phyloP scores from a whole-genome alignment of 2,888 invertebrate species.

The Drosophila colorata region DNA sequence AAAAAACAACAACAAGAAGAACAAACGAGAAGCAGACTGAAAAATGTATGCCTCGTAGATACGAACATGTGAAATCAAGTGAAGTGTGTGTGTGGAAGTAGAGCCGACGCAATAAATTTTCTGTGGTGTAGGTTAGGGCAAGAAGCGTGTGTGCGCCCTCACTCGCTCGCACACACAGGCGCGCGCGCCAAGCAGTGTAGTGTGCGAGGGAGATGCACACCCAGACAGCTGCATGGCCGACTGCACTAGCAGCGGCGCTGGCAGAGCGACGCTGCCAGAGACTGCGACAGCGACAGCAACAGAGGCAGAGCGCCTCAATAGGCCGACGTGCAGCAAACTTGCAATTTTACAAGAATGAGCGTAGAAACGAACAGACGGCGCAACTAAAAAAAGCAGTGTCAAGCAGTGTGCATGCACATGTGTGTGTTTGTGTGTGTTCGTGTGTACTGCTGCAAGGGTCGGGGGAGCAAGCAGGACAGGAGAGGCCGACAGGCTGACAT shows the following conservation, averaged over 20 bases:
- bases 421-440: neutral
- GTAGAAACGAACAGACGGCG: slow-evolving; percentile 65
- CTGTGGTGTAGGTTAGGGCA: slow-evolving; percentile 77
- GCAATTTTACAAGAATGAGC: slow-evolving; percentile 76
- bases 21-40: slow-evolving; percentile 26
- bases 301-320: slow-evolving; percentile 61
- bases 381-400: slow-evolving; percentile 43
- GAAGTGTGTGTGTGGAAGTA: slow-evolving; percentile 44
- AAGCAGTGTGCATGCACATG: slow-evolving; percentile 15
- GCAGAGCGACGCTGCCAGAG: slow-evolving; percentile 22
- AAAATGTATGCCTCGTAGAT: slow-evolving; percentile 56
- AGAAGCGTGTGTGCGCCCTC: slow-evolving; percentile 42
- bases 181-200: slow-evolving; percentile 1
- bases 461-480: slow-evolving; percentile 4
- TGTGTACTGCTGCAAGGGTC: slow-evolving; percentile 30
- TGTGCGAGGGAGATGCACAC: slow-evolving; percentile 3
- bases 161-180: slow-evolving; percentile 21
- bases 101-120: slow-evolving; percentile 75
- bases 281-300: slow-evolving; percentile 9
- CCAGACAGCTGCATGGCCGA: slow-evolving; percentile 51
- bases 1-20: slow-evolving; percentile 25
- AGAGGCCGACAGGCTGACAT: slow-evolving; percentile 41
- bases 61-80: slow-evolving; percentile 46
- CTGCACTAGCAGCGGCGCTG: slow-evolving; percentile 37
- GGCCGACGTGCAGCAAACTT: slow-evolving; percentile 66